Evolutionary conservation across 2,113 vertebrate species (phyloP), one percentile per base, ranked within the genome.

Genomic region (Oreocharis arfaki): DNA sequence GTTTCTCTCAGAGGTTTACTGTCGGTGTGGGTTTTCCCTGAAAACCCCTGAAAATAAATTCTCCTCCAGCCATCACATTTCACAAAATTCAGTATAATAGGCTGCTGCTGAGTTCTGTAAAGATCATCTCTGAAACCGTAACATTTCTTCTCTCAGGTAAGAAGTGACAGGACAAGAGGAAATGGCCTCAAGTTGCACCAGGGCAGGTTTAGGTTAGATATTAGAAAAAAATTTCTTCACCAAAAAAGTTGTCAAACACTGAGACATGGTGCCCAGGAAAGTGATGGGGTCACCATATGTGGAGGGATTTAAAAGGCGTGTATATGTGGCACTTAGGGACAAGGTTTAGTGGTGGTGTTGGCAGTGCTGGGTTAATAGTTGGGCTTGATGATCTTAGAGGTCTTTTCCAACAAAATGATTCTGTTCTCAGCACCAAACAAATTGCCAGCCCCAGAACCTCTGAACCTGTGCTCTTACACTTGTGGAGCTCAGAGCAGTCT

Each of bases 51-150:
- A 80, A 84, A 90, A 92, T 52, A 60, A 76, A 76, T 55, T 14
- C 2, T 9, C 4, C 6, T 39, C 3, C 11, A 21, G 13, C 30
- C 18, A 23, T 20, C 37, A 52, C 0, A 0, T 64, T 91, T 71
- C 56, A 64, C 26, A 84, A 55, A 57, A 69, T 74, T 67, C 47
- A 35, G 13, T 15, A 9, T n/a, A 47, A 39, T 8, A 63, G 18
- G 22, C 9, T 35, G 5, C 19, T 70, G 18, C 32, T 33, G 33
- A 8, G 3, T 33, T 63, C 39, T 89, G 21, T 21, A 59, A 52
- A 11, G 41, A 35, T 33, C 12, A 78, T 16, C 10, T 33, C 35
- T 44, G 37, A 73, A 83, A 85, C 2, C 1, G 1, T 2, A 76
- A 52, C 30, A 47, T 30, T 37, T 75, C 16, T 47, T 39, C 13